These are phyloP conservation scores for Bathybates hornii DNA, from an alignment of 2,113 vertebrate genomes.

Conservation along the genomic window DNA sequence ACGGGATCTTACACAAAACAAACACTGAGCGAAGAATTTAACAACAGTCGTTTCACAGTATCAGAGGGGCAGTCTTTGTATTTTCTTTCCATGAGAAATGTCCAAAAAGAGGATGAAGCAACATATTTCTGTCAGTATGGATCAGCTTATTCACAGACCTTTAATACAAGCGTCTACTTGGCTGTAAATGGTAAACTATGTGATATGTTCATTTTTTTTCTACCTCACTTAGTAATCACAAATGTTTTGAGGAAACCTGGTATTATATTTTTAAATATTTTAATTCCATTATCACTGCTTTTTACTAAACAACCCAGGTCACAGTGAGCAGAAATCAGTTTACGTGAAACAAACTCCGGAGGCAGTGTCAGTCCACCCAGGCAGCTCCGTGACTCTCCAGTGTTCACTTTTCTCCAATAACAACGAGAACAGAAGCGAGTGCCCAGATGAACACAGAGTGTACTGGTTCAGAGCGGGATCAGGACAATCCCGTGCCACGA, in stretches of 20 bases:
- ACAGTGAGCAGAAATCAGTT: neutral
- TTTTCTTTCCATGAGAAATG: neutral
- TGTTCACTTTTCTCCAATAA: constrained; percentile 30
- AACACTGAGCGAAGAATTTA: fast-evolving
- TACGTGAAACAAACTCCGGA: neutral
- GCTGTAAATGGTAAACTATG: neutral
- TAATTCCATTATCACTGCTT: neutral
- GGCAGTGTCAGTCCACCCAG: neutral
- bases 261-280: neutral
- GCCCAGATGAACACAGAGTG: neutral
- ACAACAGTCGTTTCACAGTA: neutral
- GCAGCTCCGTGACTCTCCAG: neutral
- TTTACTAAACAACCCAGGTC: neutral
- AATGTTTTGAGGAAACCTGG: neutral
- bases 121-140: neutral
- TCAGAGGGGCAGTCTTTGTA: fast-evolving
- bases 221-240: neutral
- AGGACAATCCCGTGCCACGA: neutral
- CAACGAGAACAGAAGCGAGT: neutral
- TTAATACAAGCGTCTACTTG: neutral
- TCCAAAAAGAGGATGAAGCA: constrained; percentile 7
- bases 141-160: neutral
- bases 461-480: constrained; percentile 27
- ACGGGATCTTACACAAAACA: fast-evolving
- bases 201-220: neutral